A percentile compares a stretch with the other conserved stretches of the same genome.
phyloP scores from a whole-genome alignment of 2,888 invertebrate species.

The Lasiommata megera region DNA sequence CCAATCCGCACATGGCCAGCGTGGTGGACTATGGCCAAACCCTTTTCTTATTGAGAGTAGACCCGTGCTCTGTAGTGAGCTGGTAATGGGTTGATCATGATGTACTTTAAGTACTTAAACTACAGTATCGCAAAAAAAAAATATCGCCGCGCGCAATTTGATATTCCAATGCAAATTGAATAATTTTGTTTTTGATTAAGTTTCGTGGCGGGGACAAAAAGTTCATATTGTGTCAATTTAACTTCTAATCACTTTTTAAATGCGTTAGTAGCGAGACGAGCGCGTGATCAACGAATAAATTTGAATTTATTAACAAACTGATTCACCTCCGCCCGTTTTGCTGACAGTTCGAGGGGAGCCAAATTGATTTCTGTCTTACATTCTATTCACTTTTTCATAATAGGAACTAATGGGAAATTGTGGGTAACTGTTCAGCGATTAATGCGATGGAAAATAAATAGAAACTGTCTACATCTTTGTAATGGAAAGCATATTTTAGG shows the following conservation, averaged over 20 bases:
- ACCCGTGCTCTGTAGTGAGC: too few relatives aligned
- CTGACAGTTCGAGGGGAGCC: slow-evolving; percentile 66
- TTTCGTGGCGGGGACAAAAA: slow-evolving; percentile 65
- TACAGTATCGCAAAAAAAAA: slow-evolving; percentile 9
- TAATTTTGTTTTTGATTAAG: slow-evolving; percentile 72
- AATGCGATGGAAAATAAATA: background rate
- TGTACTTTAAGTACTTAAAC: too few relatives aligned
- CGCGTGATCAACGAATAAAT: slow-evolving; percentile 78
- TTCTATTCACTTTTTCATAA: slow-evolving; percentile 34
- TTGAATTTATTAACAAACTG: slow-evolving; percentile 77
- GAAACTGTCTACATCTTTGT: too few relatives aligned
- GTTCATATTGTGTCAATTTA: slow-evolving; percentile 81
- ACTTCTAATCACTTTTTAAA: slow-evolving; percentile 81
- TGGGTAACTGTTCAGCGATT: slow-evolving; percentile 5
- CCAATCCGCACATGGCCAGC: too few relatives aligned
- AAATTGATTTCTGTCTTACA: slow-evolving; percentile 63
- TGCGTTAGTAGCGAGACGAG: slow-evolving; percentile 70
- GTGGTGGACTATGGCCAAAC: too few relatives aligned
- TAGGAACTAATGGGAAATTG: slow-evolving; percentile 14
- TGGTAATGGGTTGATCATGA: too few relatives aligned
- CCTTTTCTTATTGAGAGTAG: too few relatives aligned
- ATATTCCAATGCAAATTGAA: slow-evolving; percentile 67
- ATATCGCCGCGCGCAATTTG: slow-evolving; percentile 16
- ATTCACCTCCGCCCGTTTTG: slow-evolving; percentile 59
- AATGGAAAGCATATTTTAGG: too few relatives aligned